A percentile compares a stretch with the other conserved stretches of the same genome.
Evolutionary conservation across 2,888 invertebrate genomes (phyloP).

Genomic region (Amphipoea lucens): DNA sequence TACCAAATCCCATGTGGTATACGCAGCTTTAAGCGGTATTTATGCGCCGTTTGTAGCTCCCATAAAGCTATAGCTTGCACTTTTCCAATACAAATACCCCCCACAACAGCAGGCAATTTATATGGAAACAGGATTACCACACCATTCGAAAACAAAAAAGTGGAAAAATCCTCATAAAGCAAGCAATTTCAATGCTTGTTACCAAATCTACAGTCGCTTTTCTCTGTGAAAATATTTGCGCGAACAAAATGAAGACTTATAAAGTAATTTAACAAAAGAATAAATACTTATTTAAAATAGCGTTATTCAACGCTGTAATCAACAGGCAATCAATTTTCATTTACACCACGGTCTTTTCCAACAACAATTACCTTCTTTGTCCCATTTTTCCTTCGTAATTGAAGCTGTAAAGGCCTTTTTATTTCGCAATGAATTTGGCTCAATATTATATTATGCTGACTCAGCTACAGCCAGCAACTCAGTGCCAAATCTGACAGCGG

Average conservation of each 20-base stretch:
- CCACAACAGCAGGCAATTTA: slow-evolving; percentile 37
- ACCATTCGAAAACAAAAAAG: slow-evolving; percentile 26
- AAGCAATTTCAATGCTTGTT: slow-evolving; percentile 21
- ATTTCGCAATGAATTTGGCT: slow-evolving; percentile 40
- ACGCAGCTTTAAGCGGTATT: slow-evolving; percentile 39
- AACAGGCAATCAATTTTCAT: slow-evolving; percentile 62
- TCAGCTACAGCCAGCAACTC: slow-evolving; percentile 56
- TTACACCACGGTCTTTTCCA: slow-evolving; percentile 39
- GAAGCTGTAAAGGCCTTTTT: slow-evolving; percentile 54
- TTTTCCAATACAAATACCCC: slow-evolving; percentile 43
- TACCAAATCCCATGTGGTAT: slow-evolving; percentile 42
- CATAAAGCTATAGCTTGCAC: slow-evolving; percentile 32
- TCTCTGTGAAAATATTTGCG: slow-evolving; percentile 24
- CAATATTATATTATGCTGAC: slow-evolving; percentile 61
- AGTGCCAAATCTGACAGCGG: slow-evolving; percentile 76
- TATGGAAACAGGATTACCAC: slow-evolving; percentile 34
- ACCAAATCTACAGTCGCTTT: slow-evolving; percentile 6
- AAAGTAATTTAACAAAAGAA: slow-evolving; percentile 39
- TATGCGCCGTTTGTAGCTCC: slow-evolving; percentile 34
- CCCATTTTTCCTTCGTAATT: slow-evolving; percentile 59
- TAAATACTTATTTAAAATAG: slow-evolving; percentile 49
- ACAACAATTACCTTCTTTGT: slow-evolving; percentile 59
- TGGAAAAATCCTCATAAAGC: slow-evolving; percentile 10
- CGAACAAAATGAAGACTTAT: slow-evolving; percentile 23
- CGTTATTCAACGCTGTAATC: slow-evolving; percentile 53